A percentile compares a stretch with the other conserved stretches of the same genome.
Conservation (phyloP, 2,888 invertebrate genomes). For the Philonicus albiceps region DNA sequence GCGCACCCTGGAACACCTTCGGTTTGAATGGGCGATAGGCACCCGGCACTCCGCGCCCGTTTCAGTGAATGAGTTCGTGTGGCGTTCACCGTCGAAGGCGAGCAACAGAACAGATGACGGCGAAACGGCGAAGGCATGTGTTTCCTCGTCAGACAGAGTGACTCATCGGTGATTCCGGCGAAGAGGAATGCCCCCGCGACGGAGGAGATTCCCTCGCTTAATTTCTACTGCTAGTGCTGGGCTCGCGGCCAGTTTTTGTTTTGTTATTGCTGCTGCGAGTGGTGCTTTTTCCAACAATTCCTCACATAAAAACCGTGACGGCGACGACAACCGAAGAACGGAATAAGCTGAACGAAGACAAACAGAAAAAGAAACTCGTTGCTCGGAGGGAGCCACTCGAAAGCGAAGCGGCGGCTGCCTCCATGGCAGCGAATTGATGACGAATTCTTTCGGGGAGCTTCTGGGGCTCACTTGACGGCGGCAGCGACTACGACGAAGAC, state of each 20-base stretch:
- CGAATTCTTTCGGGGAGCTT: conserved; percentile 1
- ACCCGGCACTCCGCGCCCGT: too few relatives aligned
- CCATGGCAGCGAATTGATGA: background rate
- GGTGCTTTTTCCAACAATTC: background rate
- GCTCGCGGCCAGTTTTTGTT: conserved; percentile 26
- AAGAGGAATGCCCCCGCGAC: conserved; percentile 41
- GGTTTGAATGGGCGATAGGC: background rate
- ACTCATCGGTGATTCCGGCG: conserved; percentile 43
- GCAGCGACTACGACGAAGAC: too few relatives aligned
- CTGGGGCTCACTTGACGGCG: background rate
- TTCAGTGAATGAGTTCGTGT: background rate
- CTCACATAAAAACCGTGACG: background rate
- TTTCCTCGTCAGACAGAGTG: conserved; percentile 43
- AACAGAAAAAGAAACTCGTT: background rate
- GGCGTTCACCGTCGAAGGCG: background rate
- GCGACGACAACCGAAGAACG: background rate
- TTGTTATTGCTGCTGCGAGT: background rate
- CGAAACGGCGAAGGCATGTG: background rate
- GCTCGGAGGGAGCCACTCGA: background rate
- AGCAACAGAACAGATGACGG: conserved; percentile 1
- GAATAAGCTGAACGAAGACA: background rate
- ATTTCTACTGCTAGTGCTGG: conserved; percentile 39
- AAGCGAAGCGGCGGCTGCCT: conserved; percentile 17
- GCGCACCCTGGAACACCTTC: background rate
- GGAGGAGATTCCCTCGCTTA: conserved; percentile 43